Base-by-base conservation (phyloP, 2,113 vertebrate genomes). In the Cephalopterus ornatus region DNA sequence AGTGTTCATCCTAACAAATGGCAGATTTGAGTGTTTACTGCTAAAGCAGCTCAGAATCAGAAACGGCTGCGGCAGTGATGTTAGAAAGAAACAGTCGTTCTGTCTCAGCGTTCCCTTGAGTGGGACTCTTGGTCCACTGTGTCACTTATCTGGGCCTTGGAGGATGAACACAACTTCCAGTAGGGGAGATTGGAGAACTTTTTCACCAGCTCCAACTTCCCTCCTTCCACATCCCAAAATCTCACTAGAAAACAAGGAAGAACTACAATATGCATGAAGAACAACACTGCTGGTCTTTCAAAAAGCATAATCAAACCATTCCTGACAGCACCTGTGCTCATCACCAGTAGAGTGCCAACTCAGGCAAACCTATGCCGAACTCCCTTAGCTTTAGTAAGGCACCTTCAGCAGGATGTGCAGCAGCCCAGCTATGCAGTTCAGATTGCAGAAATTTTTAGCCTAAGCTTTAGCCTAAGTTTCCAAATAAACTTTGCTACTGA, bases 331-430 rank as follows among this genome's bases (percentile, higher is more conserved):
- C 7, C 42, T 39, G 12, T 14, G 17, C 53, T 42, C 39, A 68
- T 20, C 46, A 76, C 20, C 47, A 47, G 1, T 1, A 44, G 49
- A 0, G 1, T 39, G 67, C 18, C 3, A 11, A 13, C 39, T 14
- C 39, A 90, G 37, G 33, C 22, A 44, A 80, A 85, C 58, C 50
- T 27, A 15, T 1, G 21, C 50, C 2, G 1, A 77, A 8, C 12
- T 10, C 14, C 35, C 56, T 41, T 11, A 75, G n/a, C 50, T 70
- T 50, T 32, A 70, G 68, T 58, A 50, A 76, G 35, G 50, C 66
- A 72, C 44, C 63, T 92, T 53, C 76, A 73, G 68, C 39, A 80
- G 65, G 39, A 76, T 37, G 27, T 3, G 8, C 39, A 68, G 44
- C 35, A 55, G 32, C 35, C 28, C 61, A 74, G 35, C 74, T 59